These are phyloP conservation scores for Latheticus oryzae DNA, from an alignment of 2,888 invertebrate species.

Conservation along the genomic window DNA sequence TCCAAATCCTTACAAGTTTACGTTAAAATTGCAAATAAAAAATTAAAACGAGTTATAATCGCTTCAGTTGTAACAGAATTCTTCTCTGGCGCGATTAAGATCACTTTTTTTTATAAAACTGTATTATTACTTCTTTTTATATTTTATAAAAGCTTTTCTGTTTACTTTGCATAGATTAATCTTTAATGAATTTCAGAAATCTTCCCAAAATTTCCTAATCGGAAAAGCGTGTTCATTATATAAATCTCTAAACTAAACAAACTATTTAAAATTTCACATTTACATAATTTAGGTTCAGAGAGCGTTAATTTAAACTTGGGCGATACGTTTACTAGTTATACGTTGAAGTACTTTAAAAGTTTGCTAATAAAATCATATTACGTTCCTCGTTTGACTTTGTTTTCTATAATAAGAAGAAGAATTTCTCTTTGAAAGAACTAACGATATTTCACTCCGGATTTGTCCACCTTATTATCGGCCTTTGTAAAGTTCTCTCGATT, in stretches of 20 bases:
- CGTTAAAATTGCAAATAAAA: constrained; percentile 33
- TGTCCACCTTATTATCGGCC: constrained; percentile 26
- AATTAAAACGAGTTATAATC: constrained; percentile 21
- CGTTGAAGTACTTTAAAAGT: constrained; percentile 24
- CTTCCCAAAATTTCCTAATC: constrained; percentile 5
- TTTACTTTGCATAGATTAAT: constrained; percentile 15
- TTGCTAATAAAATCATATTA: constrained; percentile 34
- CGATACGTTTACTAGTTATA: constrained; percentile 12
- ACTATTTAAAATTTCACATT: constrained; percentile 17
- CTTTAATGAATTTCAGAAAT: constrained; percentile 13
- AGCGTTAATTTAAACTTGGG: constrained; percentile 30
- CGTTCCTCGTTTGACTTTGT: constrained; percentile 18
- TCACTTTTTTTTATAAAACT: not conserved
- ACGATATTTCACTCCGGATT: constrained; percentile 22
- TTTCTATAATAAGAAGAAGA: constrained; percentile 22
- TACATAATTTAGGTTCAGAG: constrained; percentile 24
- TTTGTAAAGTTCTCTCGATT: constrained; percentile 23
- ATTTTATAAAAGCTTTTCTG: constrained; percentile 6
- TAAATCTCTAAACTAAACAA: constrained; percentile 25
- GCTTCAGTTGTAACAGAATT: constrained; percentile 1
- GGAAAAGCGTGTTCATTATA: constrained; percentile 15
- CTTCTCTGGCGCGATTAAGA: not conserved
- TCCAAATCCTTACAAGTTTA: constrained; percentile 25
- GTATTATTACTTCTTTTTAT: not conserved
- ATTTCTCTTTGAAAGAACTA: constrained; percentile 14